Evolutionary conservation across 2,797 vertebrate species (phyloP).

Genomic region (Lagodon rhomboides): DNA sequence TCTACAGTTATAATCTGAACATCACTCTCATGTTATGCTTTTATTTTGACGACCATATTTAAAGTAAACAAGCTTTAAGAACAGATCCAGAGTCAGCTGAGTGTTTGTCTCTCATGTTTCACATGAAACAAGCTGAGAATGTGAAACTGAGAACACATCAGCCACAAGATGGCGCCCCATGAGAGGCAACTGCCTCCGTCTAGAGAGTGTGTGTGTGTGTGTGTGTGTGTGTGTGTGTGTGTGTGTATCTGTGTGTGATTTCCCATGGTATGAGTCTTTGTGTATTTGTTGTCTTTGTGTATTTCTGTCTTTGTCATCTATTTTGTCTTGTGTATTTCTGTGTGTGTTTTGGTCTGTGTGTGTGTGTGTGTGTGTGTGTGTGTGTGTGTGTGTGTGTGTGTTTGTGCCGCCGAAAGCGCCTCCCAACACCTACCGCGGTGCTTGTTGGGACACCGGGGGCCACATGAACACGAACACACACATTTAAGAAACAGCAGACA

Average conservation of each 20-base stretch:
- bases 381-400: constrained; percentile 40
- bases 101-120: too few relatives aligned
- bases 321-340: constrained; percentile 29
- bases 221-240: constrained; percentile 15
- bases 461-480: constrained; percentile 81
- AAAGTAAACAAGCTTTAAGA: too few relatives aligned
- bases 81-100: too few relatives aligned
- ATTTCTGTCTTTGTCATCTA: constrained; percentile 46
- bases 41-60: too few relatives aligned
- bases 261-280: constrained; percentile 31
- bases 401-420: constrained; percentile 57
- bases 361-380: constrained; percentile 43
- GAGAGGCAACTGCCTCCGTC: constrained; percentile 51
- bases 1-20: too few relatives aligned
- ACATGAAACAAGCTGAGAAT: too few relatives aligned
- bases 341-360: constrained; percentile 42
- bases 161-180: constrained; percentile 78
- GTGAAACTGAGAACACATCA: too few relatives aligned
- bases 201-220: background rate
- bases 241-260: constrained; percentile 33
- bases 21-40: too few relatives aligned
- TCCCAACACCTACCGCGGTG: constrained; percentile 80
- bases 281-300: constrained; percentile 38
- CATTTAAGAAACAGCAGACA: constrained; percentile 81
- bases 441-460: constrained; percentile 82